Percentiles rank a stretch among this genome's conserved stretches.
These are phyloP conservation scores for Caradrina kadenii DNA, from an alignment of 2,888 invertebrate genomes.

Conservation along the genomic window DNA sequence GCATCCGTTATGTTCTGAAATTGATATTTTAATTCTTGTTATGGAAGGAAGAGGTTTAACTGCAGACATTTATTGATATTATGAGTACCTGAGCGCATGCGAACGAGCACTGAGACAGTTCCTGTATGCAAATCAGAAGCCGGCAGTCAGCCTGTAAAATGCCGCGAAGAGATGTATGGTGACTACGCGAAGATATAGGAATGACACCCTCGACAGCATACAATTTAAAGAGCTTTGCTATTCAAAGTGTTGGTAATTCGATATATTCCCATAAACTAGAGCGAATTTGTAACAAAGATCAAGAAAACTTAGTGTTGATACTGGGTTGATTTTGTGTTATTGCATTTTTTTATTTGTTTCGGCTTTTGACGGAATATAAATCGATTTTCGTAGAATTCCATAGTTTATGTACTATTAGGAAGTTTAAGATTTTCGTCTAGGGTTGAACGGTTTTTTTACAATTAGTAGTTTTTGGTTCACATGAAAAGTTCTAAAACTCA, in stretches of 20 bases:
- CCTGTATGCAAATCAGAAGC: slow-evolving; percentile 44
- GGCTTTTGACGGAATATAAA: too few relatives aligned
- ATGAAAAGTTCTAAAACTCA: too few relatives aligned
- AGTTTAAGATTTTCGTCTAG: too few relatives aligned
- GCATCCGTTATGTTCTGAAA: background rate
- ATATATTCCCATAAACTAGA: background rate
- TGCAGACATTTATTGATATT: background rate
- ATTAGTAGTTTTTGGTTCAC: too few relatives aligned
- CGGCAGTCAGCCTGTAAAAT: slow-evolving; percentile 5
- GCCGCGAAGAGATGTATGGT: slow-evolving; percentile 28
- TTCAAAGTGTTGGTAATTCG: background rate
- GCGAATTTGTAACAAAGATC: too few relatives aligned
- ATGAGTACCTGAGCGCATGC: slow-evolving; percentile 20
- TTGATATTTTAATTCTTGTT: background rate
- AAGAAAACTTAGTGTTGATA: too few relatives aligned
- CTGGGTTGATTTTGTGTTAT: too few relatives aligned
- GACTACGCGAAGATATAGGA: slow-evolving; percentile 16
- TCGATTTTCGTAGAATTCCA: too few relatives aligned
- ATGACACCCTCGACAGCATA: slow-evolving; percentile 19
- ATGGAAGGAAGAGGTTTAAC: background rate
- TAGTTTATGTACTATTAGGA: too few relatives aligned
- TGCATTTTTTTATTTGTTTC: too few relatives aligned
- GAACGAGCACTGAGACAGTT: slow-evolving; percentile 31
- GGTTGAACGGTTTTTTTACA: too few relatives aligned
- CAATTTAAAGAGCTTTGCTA: slow-evolving; percentile 7